Conservation (phyloP, 2,113 vertebrate species). For the Thamnaconus septentrionalis region DNA sequence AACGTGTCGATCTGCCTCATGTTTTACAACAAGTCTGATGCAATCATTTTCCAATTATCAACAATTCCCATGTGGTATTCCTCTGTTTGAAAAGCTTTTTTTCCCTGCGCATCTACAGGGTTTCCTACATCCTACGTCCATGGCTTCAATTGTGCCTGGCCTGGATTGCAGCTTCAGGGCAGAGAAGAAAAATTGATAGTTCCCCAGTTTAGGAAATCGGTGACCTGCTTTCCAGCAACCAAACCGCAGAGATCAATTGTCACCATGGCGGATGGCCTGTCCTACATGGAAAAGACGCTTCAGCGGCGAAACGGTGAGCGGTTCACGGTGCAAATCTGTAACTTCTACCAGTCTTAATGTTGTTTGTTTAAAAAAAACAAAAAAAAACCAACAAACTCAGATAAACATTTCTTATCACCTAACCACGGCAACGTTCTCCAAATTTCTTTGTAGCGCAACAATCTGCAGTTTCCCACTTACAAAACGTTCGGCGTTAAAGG, state of each 20-base stretch:
- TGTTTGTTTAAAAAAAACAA: conserved; percentile 8
- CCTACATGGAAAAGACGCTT: conserved; percentile 46
- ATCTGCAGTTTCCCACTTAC: background rate
- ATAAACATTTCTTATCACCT: background rate
- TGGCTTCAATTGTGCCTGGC: conserved; percentile 29
- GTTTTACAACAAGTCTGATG: background rate
- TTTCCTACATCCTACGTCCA: background rate
- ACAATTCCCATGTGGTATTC: background rate
- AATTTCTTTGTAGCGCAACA: background rate
- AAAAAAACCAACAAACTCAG: background rate
- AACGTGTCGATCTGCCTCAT: no score
- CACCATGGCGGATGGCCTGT: conserved; percentile 40
- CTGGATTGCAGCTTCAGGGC: conserved; percentile 36
- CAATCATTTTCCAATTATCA: background rate
- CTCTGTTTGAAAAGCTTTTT: background rate
- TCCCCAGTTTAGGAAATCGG: conserved; percentile 37
- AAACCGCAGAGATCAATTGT: conserved; percentile 64
- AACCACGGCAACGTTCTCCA: background rate
- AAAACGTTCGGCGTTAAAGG: background rate
- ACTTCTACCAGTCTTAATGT: no score
- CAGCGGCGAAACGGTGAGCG: no score
- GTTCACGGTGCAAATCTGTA: no score
- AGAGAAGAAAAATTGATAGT: conserved; percentile 39
- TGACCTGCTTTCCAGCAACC: conserved; percentile 63
- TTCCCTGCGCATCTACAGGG: background rate